A percentile compares a stretch with the other conserved stretches of the same genome.
phyloP scores from a whole-genome alignment of 2,113 vertebrate species.

The Pygathrix nemaeus region DNA sequence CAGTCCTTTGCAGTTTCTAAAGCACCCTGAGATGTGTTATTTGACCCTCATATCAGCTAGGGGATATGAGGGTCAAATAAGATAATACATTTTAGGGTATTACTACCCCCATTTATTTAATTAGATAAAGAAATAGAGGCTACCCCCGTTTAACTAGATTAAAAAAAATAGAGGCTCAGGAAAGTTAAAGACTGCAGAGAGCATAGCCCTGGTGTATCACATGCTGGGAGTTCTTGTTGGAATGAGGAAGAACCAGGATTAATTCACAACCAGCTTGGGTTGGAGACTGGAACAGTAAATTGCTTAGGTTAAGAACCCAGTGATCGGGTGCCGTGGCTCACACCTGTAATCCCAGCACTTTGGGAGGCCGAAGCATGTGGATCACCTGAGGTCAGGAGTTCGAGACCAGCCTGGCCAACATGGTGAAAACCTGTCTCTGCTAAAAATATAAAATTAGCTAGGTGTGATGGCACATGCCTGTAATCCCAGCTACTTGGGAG shows the following conservation, averaged over 20 bases:
- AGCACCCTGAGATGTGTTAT: slow-evolving; percentile 17
- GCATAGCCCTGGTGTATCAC: background rate
- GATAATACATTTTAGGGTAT: too few relatives aligned
- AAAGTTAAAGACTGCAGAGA: background rate
- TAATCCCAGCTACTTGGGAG: background rate
- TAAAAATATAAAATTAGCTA: background rate
- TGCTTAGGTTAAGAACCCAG: background rate
- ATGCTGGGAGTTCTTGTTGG: background rate
- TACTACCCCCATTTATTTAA: too few relatives aligned
- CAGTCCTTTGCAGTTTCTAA: slow-evolving; percentile 51
- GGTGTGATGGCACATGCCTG: background rate
- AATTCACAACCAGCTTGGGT: background rate
- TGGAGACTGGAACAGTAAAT: background rate
- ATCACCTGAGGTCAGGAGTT: background rate
- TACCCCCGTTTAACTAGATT: background rate
- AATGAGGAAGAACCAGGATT: background rate
- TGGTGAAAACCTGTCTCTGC: background rate
- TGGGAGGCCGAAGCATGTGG: background rate
- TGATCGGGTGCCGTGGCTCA: background rate
- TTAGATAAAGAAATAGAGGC: too few relatives aligned
- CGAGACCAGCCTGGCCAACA: background rate
- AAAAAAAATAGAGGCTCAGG: background rate
- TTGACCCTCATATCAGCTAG: slow-evolving; percentile 3
- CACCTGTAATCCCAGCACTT: background rate
- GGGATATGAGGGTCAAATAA: background rate